Base-by-base conservation (phyloP, 2,797 vertebrate species). In the Hybognathus amarus region DNA sequence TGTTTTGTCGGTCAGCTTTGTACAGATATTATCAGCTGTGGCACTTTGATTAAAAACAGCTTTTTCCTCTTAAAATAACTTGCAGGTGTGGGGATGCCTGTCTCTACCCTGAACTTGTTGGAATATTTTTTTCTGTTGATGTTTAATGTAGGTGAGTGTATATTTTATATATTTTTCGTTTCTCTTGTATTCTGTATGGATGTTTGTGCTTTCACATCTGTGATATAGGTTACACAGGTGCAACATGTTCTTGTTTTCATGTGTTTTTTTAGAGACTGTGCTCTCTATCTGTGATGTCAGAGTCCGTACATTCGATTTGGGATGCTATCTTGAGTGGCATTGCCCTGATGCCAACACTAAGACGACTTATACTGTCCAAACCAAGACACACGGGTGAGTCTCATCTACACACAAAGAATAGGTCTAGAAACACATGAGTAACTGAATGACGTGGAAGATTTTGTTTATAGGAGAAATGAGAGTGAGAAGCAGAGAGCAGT, bases 311-410 rank as follows among this genome's bases (percentile, higher is more conserved):
- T 83, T 92, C 89, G 89, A 95, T 76, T 92, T 95, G 86, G 88
- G 90, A 78, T 93, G 93, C 88, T 87, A 92, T 88, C 89, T 95
- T 90, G 88, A 85, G 88, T 95, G 94, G 94, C 87, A 89, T 88
- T 94, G 94, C 90, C 88, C 91, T 67, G 79, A 83, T 33, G 89
- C 90, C 89, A 85, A 83, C 74, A 83, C 90, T 84, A 92, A 92
- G 76, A 89, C 90, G 59, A 93, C 90, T 83, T 95, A 91, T 79
- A 94, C 87, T 0, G 94, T 95, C 47, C 91, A 93, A 89, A 91
- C 91, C 5, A 87, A 42, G 36, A 4, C 5, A n/a, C 27, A 22
- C 0, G 18, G 76, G 86, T 85, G 64, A 61, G 87, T 77, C 22
- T 38, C n/a, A 20, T 67, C 45, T 54, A 33, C 36, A 81, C 9